Percentiles rank a stretch among this genome's conserved stretches.
phyloP scores from a whole-genome alignment of 2,888 invertebrate genomes.

The Cataglyphis cursor region DNA sequence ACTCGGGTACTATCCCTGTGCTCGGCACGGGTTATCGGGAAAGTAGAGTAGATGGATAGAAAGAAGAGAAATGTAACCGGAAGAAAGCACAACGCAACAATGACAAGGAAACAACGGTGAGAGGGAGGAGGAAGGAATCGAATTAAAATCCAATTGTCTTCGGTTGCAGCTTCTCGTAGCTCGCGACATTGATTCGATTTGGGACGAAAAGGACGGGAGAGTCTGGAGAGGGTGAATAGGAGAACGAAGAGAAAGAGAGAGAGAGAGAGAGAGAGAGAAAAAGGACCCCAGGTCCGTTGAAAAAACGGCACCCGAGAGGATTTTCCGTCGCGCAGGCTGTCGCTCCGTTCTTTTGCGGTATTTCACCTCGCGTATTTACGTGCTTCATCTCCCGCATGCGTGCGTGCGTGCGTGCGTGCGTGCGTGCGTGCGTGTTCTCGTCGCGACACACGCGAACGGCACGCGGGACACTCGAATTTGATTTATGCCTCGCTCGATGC shows the following conservation, averaged over 20 bases:
- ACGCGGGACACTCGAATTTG: constrained; percentile 84
- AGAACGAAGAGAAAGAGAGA: constrained; percentile 60
- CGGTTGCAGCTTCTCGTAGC: constrained; percentile 34
- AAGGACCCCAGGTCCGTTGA: constrained; percentile 68
- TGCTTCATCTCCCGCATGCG: constrained; percentile 53
- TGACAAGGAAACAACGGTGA: constrained; percentile 41
- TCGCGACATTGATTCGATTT: constrained; percentile 81
- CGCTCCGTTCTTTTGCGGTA: constrained; percentile 78
- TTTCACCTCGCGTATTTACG: constrained; percentile 82
- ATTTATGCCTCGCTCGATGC: constrained; percentile 85
- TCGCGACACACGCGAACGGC: constrained; percentile 62
- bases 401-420: constrained; percentile 62
- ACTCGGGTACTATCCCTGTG: constrained; percentile 12
- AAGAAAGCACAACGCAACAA: constrained; percentile 26
- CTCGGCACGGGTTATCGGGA: constrained; percentile 17
- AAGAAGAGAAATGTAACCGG: constrained; percentile 5
- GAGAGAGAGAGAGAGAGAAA: not conserved
- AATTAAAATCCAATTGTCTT: constrained; percentile 74
- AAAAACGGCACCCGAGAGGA: constrained; percentile 81
- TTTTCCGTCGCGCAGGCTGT: constrained; percentile 60
- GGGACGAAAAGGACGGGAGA: constrained; percentile 53
- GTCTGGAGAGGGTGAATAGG: not conserved
- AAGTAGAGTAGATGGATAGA: constrained; percentile 11
- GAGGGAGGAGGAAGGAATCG: constrained; percentile 56
- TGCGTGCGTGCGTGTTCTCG: constrained; percentile 63